phyloP scores from a whole-genome alignment of 1,140 invertebrate genomes.

The Catajapyx aquilonaris region DNA sequence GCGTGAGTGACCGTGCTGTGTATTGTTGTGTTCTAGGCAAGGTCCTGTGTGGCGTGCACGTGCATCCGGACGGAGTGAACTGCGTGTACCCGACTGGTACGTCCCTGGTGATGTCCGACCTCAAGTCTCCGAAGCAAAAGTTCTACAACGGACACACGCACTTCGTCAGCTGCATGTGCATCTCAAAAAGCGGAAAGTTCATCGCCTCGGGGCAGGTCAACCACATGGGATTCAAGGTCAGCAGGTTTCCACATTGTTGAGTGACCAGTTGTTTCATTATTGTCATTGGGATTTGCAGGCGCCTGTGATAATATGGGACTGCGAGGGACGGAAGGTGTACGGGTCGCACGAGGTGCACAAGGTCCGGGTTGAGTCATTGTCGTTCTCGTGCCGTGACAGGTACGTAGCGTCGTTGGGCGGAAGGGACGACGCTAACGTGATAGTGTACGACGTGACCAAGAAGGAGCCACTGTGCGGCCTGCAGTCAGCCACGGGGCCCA shows the following conservation, averaged over 20 bases:
- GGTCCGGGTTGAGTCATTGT: conserved; percentile 55
- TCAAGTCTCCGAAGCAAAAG: conserved; percentile 41
- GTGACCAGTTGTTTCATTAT: neutral
- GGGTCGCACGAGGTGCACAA: conserved; percentile 61
- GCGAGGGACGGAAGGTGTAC: conserved; percentile 32
- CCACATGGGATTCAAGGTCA: conserved; percentile 69
- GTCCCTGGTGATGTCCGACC: conserved; percentile 58
- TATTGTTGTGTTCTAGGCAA: too few relatives aligned
- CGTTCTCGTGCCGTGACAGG: conserved; percentile 55
- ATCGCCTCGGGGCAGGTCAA: conserved; percentile 75
- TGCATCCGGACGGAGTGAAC: conserved; percentile 54
- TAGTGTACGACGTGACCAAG: conserved; percentile 44
- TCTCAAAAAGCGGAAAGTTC: conserved; percentile 55
- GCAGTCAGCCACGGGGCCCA: neutral
- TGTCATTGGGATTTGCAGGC: conserved; percentile 27
- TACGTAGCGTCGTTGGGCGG: conserved; percentile 72
- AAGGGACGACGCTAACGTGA: conserved; percentile 61
- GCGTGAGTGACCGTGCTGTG: too few relatives aligned
- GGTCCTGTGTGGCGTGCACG: conserved; percentile 34
- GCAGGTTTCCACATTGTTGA: conserved; percentile 1
- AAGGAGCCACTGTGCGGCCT: conserved; percentile 43
- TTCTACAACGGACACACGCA: conserved; percentile 69
- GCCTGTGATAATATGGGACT: conserved; percentile 70
- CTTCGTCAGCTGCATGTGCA: conserved; percentile 52
- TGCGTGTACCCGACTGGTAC: conserved; percentile 65